These are phyloP conservation scores for Emydura subglobosa DNA, from an alignment of 2,113 vertebrate genomes.

Conservation along the genomic window DNA sequence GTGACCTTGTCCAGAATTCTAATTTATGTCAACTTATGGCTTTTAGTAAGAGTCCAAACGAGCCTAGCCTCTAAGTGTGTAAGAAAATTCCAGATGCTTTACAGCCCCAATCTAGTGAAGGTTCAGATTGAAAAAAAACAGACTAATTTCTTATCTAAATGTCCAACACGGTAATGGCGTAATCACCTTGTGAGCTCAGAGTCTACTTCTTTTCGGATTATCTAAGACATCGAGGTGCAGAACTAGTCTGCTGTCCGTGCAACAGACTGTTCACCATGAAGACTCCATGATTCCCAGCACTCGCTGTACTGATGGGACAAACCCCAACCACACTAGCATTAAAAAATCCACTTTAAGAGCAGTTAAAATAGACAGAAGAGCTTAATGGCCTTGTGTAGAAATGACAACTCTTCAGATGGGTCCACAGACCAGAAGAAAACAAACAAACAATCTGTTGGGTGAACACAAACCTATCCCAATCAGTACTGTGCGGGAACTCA, in stretches of 20 bases:
- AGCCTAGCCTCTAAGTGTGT: not conserved
- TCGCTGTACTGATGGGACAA: not conserved
- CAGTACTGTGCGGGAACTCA: not conserved
- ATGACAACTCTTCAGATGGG: not conserved
- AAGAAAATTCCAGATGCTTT: not conserved
- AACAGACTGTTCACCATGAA: not conserved
- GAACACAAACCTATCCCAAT: not conserved
- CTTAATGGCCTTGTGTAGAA: not conserved
- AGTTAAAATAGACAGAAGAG: not conserved
- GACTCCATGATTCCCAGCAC: not conserved
- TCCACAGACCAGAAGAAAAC: not conserved
- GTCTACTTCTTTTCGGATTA: not conserved
- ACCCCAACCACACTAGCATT: too few species aligned
- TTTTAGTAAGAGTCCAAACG: not conserved
- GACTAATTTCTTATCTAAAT: too few species aligned
- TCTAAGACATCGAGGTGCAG: not conserved
- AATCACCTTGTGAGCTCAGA: not conserved
- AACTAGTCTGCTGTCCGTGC: not conserved
- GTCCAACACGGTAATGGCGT: not conserved
- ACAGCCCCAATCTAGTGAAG: not conserved
- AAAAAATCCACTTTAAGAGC: not conserved
- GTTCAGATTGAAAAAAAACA: not conserved
- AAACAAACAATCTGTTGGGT: not conserved
- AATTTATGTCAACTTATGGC: not conserved
- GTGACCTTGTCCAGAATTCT: slow-evolving; percentile 30